A percentile compares a stretch with the other conserved stretches of the same genome.
Evolutionary conservation across 1,140 invertebrate genomes (phyloP).

Genomic region (Pseudobourletiella spinata): DNA sequence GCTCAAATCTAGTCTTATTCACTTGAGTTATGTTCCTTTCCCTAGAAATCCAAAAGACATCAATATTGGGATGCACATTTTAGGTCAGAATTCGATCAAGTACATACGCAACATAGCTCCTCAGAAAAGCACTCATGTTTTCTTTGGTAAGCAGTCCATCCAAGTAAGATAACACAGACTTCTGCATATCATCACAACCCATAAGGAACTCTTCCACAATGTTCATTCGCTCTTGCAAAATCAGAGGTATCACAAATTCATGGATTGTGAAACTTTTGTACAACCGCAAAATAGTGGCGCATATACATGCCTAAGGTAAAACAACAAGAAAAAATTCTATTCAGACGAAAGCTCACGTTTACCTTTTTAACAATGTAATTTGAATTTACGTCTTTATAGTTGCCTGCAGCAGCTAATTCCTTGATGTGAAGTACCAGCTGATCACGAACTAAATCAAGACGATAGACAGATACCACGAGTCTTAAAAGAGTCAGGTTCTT

Average conservation of each 20-base stretch:
- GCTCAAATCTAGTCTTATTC: slow-evolving; percentile 49
- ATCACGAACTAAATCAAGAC: slow-evolving; percentile 46
- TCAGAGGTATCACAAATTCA: slow-evolving; percentile 57
- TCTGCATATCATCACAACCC: slow-evolving; percentile 50
- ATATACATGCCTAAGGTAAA: slow-evolving; percentile 50
- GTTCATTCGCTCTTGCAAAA: slow-evolving; percentile 61
- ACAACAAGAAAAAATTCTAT: neutral
- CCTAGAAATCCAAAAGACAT: slow-evolving; percentile 37
- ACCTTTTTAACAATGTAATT: too few species aligned
- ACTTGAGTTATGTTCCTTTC: slow-evolving; percentile 50
- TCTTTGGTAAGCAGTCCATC: slow-evolving; percentile 41
- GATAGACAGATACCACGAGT: slow-evolving; percentile 46
- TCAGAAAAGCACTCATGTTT: neutral
- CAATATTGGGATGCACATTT: neutral
- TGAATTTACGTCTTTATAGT: slow-evolving; percentile 52
- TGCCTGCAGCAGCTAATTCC: slow-evolving; percentile 45
- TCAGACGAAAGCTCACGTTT: slow-evolving; percentile 30
- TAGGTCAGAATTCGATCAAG: too few species aligned
- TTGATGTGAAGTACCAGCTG: slow-evolving; percentile 48
- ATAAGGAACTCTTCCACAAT: slow-evolving; percentile 57
- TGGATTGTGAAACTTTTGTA: slow-evolving; percentile 54
- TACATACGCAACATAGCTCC: slow-evolving; percentile 42
- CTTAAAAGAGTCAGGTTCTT: slow-evolving; percentile 47
- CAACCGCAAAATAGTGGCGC: slow-evolving; percentile 52
- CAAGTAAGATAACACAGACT: slow-evolving; percentile 50